These are phyloP conservation scores for Lithophane semibrunnea DNA, from an alignment of 2,888 invertebrate species.

Conservation along the genomic window DNA sequence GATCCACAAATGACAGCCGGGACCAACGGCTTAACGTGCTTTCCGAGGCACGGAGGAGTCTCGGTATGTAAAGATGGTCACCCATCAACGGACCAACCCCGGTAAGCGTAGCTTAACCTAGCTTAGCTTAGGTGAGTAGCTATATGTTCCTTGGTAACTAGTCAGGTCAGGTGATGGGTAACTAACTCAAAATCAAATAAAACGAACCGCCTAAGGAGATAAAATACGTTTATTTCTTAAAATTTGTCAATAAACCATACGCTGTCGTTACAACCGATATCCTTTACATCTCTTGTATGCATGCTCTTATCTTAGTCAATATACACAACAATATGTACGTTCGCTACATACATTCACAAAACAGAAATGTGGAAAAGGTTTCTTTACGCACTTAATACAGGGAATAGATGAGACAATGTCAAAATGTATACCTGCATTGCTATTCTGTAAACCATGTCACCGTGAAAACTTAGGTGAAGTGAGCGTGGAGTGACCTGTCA, in stretches of 20 bases:
- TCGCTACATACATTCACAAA: slow-evolving; percentile 59
- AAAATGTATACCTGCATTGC: neutral
- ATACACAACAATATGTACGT: slow-evolving; percentile 75
- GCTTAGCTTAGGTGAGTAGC: no score
- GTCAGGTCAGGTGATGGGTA: neutral
- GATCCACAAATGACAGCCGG: no score
- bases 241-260: slow-evolving; percentile 86
- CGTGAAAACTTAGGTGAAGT: no score
- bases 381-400: neutral
- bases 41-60: no score
- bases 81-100: no score
- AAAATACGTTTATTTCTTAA: slow-evolving; percentile 89
- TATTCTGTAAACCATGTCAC: no score
- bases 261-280: slow-evolving; percentile 78
- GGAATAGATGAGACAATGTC: neutral
- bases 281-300: slow-evolving; percentile 67
- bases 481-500: no score
- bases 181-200: slow-evolving; percentile 68
- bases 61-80: no score
- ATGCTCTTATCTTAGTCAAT: slow-evolving; percentile 71
- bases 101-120: no score
- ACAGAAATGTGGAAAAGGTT: slow-evolving; percentile 26
- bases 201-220: slow-evolving; percentile 82
- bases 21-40: no score
- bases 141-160: no score